Percentiles rank a stretch among this genome's conserved stretches.
Evolutionary conservation across 2,797 vertebrate genomes (phyloP).

Genomic region (Fistularia commersonii): DNA sequence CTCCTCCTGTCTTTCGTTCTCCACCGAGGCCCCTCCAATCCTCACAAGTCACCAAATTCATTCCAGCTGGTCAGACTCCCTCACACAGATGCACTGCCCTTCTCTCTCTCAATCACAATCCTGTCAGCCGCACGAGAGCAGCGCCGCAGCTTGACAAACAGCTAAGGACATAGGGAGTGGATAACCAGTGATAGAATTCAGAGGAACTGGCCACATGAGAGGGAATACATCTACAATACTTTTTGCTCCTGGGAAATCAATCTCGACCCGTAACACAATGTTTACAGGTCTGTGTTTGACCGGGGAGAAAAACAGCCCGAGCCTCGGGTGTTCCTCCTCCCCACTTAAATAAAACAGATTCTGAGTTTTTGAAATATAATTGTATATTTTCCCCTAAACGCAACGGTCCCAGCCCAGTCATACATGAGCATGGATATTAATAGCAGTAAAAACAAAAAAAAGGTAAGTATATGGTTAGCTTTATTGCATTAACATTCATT

Average conservation of each 20-base stretch:
- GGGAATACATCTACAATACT: slow-evolving; percentile 41
- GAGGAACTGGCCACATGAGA: slow-evolving; percentile 35
- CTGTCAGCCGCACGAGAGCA: slow-evolving; percentile 46
- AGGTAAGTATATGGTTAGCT: too few species aligned
- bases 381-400: too few species aligned
- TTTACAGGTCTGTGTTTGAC: slow-evolving; percentile 16
- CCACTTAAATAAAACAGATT: too few species aligned
- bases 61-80: slow-evolving; percentile 5
- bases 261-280: slow-evolving; percentile 29
- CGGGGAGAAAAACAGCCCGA: slow-evolving; percentile 15
- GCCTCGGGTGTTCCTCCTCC: not conserved
- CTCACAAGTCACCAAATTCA: slow-evolving; percentile 40
- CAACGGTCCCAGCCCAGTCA: too few species aligned
- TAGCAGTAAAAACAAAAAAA: too few species aligned
- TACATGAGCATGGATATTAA: too few species aligned
- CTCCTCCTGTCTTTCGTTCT: slow-evolving; percentile 20
- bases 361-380: too few species aligned
- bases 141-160: slow-evolving; percentile 41
- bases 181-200: slow-evolving; percentile 50
- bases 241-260: slow-evolving; percentile 52
- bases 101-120: slow-evolving; percentile 37
- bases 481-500: too few species aligned
- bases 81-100: slow-evolving; percentile 27
- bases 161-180: slow-evolving; percentile 50
- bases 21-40: slow-evolving; percentile 38